Base-by-base conservation (phyloP, 2,888 invertebrate species). In the Zygothrica quintamaculata region DNA sequence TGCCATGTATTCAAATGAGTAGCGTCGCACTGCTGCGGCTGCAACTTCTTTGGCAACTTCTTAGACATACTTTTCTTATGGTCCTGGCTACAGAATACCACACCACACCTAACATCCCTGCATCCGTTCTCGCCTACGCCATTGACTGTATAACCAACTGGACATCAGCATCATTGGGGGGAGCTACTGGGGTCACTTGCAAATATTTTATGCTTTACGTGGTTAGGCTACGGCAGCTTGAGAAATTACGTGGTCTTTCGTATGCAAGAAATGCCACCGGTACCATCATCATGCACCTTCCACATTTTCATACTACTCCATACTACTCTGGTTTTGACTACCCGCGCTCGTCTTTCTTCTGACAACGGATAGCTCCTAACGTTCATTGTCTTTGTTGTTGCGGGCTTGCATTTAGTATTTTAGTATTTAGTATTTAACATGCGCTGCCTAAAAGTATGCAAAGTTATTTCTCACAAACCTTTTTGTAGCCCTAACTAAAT, bases 151-250 rank as follows among this genome's bases (percentile, higher is more conserved):
- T n/a, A n/a, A n/a, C n/a, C 8, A 9, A 44, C 42, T 51, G 70
- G 65, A 56, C 74, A 65, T 39, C 51, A 59, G 64, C 69, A 42
- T 51, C 69, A 42, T 51, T 55, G 31, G 46, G 6, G 34, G 52
- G 7, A 39, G 39, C 11, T 8, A 33, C n/a, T 25, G 11, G 22
- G 34, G 22, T 25, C 31, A 43, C 70, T 73, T 47, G 73, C 53
- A 85, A 80, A 82, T 82, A 87, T 87, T 87, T 82, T 82, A 87
- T 82, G 85, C 75, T 81, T 82, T 87, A 87, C 85, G 82, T 87
- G 87, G 82, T 82, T 84, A 73, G 76, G 78, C 62, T 53, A 77
- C 50, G 84, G 87, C 87, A 79, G 70, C 78, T 84, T 87, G 85
- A 84, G 85, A 82, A 82, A 82, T 82, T 84, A 87, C 85, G 87